Evolutionary conservation across 64 coral and sea anemone species (phyloP), one percentile per base, ranked within the genome.

Genomic region (Porites lutea): DNA sequence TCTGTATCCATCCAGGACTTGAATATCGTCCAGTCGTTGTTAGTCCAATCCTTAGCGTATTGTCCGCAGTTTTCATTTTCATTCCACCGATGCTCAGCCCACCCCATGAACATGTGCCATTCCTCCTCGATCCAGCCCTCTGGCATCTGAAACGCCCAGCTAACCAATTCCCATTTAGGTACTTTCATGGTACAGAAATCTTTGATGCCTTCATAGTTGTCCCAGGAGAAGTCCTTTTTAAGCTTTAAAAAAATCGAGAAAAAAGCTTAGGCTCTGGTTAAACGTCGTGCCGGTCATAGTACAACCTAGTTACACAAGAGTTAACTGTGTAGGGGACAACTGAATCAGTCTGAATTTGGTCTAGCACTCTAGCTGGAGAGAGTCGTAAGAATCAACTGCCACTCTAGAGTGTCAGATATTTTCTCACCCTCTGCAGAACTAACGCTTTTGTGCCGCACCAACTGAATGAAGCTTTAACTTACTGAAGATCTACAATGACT

Each of bases 1-100:
- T 94, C 92, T 0, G 44, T 7, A n/a, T 94, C 87, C 48, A 89
- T 89, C 78, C 87, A 89, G 5, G 4, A 50, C 69, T 84, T 94
- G 22, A 94, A 94, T 3, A 44, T 48, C 2, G 13, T 47, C 78
- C 71, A 89, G 22, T 89, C 87, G 1, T 21, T 47, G 13, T 43
- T 70, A 16, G 48, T 68, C 92, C 92, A 94, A 47, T 65, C 58
- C 2, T 47, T 66, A 54, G 65, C 51, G 59, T 77, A 72, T 4
- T n/a, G 5, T 53, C 8, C 19, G 79, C 53, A 69, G 78, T 89
- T 71, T 46, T 57, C 70, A 14, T 83, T 19, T 62, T 79, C 51
- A 61, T 94, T 47, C 92, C 92, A 94, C 6, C 72, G 48, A 5
- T 72, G 37, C 79, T 57, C 78, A 69, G 74, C 78, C 92, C 92